Conservation (phyloP, 2,113 vertebrate genomes). For the Brevimyrus niger region DNA sequence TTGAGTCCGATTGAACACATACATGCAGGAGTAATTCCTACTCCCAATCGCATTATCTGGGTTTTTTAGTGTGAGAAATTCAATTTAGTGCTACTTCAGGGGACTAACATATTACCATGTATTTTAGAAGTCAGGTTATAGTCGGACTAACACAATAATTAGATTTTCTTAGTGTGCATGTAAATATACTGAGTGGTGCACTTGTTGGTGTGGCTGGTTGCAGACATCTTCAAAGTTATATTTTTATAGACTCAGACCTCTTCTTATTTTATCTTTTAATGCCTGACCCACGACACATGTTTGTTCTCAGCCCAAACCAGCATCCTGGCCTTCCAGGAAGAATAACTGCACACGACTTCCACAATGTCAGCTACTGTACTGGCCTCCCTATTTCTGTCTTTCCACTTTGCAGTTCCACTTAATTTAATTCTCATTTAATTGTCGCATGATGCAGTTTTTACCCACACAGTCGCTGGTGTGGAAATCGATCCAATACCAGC, state of each 20-base stretch:
- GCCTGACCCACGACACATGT: conserved; percentile 26
- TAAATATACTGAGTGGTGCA: too few species aligned
- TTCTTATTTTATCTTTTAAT: conserved; percentile 11
- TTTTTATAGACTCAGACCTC: conserved; percentile 6
- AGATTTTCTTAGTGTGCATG: too few species aligned
- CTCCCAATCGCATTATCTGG: too few species aligned
- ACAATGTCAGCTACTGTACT: conserved; percentile 49
- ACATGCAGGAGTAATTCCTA: too few species aligned
- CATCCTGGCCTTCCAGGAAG: conserved; percentile 34
- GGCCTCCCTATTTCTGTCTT: conserved; percentile 53
- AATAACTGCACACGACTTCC: conserved; percentile 27
- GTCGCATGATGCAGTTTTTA: conserved; percentile 51
- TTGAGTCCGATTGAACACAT: too few species aligned
- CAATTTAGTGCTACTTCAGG: too few species aligned
- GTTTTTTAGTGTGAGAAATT: too few species aligned
- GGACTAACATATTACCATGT: too few species aligned
- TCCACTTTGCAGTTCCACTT: conserved; percentile 52
- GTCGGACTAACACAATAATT: too few species aligned
- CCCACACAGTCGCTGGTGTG: not conserved
- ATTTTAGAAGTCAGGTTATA: too few species aligned
- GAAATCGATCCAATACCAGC: not conserved
- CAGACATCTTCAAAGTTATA: not conserved
- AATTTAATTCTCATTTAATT: conserved; percentile 52
- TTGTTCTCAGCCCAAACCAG: conserved; percentile 22
- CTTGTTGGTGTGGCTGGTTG: not conserved